A percentile compares a stretch with the other conserved stretches of the same genome.
Conservation (phyloP, 2,888 invertebrate genomes). For the Chesias legatella region DNA sequence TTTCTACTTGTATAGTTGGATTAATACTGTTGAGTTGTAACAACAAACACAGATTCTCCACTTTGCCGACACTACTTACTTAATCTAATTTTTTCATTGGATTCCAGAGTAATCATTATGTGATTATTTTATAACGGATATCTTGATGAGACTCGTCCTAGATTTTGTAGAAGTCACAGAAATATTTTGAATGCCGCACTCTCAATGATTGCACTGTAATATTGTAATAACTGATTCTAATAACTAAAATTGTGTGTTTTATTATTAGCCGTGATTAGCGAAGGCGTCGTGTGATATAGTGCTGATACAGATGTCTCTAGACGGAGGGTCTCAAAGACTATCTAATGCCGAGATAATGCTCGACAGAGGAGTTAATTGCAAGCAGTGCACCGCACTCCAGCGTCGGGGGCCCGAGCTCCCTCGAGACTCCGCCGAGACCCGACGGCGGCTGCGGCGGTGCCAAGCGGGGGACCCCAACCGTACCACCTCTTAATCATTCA, state of each 20-base stretch:
- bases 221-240: no score
- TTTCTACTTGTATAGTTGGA: slow-evolving; percentile 37
- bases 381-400: slow-evolving; percentile 66
- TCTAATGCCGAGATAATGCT: slow-evolving; percentile 69
- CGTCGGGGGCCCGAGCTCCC: slow-evolving; percentile 54
- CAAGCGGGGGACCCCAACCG: slow-evolving; percentile 29
- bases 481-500: slow-evolving; percentile 69
- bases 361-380: slow-evolving; percentile 74
- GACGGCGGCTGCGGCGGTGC: slow-evolving; percentile 22
- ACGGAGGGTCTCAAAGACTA: slow-evolving; percentile 28
- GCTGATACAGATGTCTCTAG: slow-evolving; percentile 36
- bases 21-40: slow-evolving; percentile 9
- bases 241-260: no score
- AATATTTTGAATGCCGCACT: no score
- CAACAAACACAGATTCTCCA: no score
- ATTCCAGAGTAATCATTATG: no score
- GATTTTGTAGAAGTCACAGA: no score
- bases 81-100: no score
- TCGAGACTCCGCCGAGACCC: slow-evolving; percentile 34
- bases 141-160: no score
- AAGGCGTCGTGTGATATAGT: slow-evolving; percentile 20
- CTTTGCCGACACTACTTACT: no score
- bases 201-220: no score
- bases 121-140: no score
- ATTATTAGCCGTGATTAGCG: slow-evolving; percentile 30